phyloP scores from a whole-genome alignment of 30 jellyfish, hydroid and myxozoan species.

The Aurelia sp. region DNA sequence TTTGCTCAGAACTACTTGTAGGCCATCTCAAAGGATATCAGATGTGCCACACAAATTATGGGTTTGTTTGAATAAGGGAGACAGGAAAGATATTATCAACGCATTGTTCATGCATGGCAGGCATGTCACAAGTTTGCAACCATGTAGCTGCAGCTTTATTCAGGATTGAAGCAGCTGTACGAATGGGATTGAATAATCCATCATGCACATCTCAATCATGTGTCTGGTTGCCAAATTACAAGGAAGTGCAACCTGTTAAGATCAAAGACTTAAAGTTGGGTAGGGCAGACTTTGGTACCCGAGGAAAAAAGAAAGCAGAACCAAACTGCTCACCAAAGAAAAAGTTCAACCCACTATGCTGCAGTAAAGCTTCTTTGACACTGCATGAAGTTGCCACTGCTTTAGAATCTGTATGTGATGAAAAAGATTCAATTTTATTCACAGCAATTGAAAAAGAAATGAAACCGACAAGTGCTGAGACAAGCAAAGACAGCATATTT shows the following conservation, averaged over 20 bases:
- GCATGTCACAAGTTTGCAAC: conserved; percentile 7
- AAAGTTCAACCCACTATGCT: conserved; percentile 18
- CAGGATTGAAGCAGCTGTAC: conserved; percentile 74
- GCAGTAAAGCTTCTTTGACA: background rate
- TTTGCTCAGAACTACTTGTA: conserved; percentile 24
- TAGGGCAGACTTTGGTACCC: conserved; percentile 16
- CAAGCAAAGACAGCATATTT: background rate
- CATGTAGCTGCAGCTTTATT: conserved; percentile 81
- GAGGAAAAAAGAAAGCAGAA: conserved; percentile 32
- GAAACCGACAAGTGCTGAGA: conserved; percentile 1
- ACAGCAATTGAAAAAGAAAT: conserved; percentile 25
- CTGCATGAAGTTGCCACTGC: conserved; percentile 17
- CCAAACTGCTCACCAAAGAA: conserved; percentile 41
- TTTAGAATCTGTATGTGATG: conserved; percentile 13
- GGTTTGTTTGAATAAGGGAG: conserved; percentile 27
- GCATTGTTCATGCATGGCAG: conserved; percentile 77
- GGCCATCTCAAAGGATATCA: conserved; percentile 45
- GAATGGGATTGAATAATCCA: conserved; percentile 73
- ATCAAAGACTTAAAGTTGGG: conserved; percentile 25
- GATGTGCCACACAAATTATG: conserved; percentile 66
- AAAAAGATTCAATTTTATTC: conserved; percentile 6
- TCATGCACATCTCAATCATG: conserved; percentile 69
- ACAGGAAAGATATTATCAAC: conserved; percentile 35
- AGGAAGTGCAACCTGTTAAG: conserved; percentile 19
- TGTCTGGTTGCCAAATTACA: conserved; percentile 61